Percentiles rank a stretch among this genome's conserved stretches.
Evolutionary conservation across 2,113 vertebrate species (phyloP).

Genomic region (Triplophysa rosa): DNA sequence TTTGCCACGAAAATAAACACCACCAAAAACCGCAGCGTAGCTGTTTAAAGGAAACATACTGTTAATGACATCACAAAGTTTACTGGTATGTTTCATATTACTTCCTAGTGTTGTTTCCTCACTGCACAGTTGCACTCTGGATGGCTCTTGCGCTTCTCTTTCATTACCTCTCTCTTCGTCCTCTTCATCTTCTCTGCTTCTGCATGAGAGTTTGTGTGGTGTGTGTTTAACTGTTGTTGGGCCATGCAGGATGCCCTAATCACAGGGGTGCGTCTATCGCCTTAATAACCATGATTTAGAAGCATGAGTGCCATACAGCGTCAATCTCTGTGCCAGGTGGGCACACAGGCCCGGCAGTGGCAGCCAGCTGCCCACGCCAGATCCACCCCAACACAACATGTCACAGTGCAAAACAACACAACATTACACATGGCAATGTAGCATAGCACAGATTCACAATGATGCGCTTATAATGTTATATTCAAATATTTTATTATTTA

Average conservation of each 20-base stretch:
- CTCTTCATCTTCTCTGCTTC: not conserved
- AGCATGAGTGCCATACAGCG: conserved; percentile 48
- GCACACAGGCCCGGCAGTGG: conserved; percentile 32
- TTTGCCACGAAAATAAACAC: no score
- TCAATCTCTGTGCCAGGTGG: conserved; percentile 49
- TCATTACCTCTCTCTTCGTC: not conserved
- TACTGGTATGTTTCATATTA: no score
- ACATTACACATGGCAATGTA: no score
- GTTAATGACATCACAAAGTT: no score
- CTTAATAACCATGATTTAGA: conserved; percentile 60
- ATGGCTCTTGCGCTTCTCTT: not conserved
- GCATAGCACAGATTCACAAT: no score
- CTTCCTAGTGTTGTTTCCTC: no score
- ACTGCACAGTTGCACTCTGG: not conserved
- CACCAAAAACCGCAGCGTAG: no score
- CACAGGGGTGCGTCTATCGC: conserved; percentile 52
- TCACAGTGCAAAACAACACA: not conserved
- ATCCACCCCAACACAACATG: conserved; percentile 16
- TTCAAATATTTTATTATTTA: no score
- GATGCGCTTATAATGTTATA: no score
- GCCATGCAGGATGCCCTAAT: conserved; percentile 51
- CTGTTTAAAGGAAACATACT: no score
- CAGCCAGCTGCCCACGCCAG: conserved; percentile 36
- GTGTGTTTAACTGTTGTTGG: conserved; percentile 43
- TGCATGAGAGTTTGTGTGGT: conserved; percentile 16